Percentiles rank a stretch among this genome's conserved stretches.
Evolutionary conservation across 1,140 invertebrate species (phyloP).

Genomic region (Mya arenaria): DNA sequence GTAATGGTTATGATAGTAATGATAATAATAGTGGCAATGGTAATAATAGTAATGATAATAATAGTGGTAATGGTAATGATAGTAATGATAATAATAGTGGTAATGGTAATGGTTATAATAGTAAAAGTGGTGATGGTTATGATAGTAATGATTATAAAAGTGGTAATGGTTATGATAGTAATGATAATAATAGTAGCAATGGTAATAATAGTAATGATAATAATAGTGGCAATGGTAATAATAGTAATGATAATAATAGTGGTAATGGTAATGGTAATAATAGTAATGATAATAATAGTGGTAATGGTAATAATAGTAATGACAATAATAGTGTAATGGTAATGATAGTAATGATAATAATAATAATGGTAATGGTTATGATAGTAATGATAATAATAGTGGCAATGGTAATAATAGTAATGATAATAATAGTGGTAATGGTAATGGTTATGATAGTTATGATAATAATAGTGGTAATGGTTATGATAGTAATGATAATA

Average conservation of each 20-base stretch:
- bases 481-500: neutral
- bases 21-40: no score
- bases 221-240: neutral
- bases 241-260: neutral
- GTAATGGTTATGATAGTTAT: neutral
- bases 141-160: neutral
- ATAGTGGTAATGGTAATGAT: no score
- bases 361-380: slow-evolving; percentile 1
- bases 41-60: no score
- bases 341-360: slow-evolving; percentile 5
- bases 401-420: neutral
- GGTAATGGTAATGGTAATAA: neutral
- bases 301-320: slow-evolving; percentile 8
- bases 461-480: slow-evolving; percentile 9
- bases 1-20: no score
- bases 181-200: neutral
- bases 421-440: slow-evolving; percentile 1
- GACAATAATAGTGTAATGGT: slow-evolving; percentile 9
- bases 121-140: neutral
- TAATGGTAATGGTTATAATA: no score
- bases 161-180: neutral
- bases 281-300: neutral
- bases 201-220: neutral
- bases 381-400: slow-evolving; percentile 4
- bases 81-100: no score